These are phyloP conservation scores for Cottoperca gobio DNA, from an alignment of 2,797 vertebrate species.

Conservation along the genomic window DNA sequence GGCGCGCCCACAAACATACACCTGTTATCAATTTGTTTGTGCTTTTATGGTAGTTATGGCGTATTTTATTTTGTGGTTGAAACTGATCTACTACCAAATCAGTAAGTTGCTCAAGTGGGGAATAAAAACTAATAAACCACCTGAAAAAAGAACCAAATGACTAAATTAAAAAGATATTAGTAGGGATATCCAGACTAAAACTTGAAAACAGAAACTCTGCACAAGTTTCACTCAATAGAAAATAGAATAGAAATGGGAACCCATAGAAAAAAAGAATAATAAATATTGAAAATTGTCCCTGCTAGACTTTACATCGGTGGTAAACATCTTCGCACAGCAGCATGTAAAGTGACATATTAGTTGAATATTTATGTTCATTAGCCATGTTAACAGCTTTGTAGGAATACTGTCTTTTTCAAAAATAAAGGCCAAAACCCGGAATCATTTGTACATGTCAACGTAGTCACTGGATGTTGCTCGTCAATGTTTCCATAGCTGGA, in stretches of 20 bases:
- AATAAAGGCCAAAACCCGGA: background rate
- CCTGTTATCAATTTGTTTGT: slow-evolving; percentile 41
- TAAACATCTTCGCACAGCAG: background rate
- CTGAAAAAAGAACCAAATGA: too few species aligned
- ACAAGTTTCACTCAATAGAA: too few species aligned
- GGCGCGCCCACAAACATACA: slow-evolving; percentile 31
- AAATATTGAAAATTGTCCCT: too few species aligned
- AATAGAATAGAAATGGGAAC: too few species aligned
- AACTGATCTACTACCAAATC: background rate
- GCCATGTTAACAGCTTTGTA: background rate
- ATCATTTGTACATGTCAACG: too few species aligned
- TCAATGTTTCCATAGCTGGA: background rate
- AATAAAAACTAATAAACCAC: background rate
- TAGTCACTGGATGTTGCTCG: too few species aligned
- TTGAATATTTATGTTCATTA: background rate
- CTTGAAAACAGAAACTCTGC: too few species aligned
- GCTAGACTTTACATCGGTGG: too few species aligned
- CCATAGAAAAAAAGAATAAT: too few species aligned
- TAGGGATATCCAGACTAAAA: background rate
- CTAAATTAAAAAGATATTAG: background rate
- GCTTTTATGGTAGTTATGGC: background rate
- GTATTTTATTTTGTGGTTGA: slow-evolving; percentile 6
- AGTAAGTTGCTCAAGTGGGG: background rate
- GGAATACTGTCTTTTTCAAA: background rate
- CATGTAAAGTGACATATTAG: background rate